phyloP scores from a whole-genome alignment of 1,140 invertebrate species.

The Drosophila guanche region DNA sequence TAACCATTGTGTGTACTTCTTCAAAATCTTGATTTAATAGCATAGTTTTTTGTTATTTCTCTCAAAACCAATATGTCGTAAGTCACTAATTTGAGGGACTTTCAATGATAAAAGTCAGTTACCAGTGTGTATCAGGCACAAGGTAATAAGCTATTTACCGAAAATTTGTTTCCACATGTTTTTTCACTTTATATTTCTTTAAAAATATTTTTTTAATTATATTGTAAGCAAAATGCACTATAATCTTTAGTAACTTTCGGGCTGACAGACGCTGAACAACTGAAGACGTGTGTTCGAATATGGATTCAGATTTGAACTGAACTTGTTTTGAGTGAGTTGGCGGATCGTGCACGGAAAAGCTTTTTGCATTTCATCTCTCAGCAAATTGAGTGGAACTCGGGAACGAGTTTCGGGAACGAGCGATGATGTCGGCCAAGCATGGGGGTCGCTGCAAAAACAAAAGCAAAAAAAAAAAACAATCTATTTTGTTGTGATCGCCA shows the following conservation, averaged over 20 bases:
- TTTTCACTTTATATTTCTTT: neutral
- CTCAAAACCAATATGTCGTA: no score
- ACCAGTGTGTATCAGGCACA: no score
- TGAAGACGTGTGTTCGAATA: slow-evolving; percentile 53
- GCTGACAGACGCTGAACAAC: slow-evolving; percentile 55
- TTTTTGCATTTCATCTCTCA: slow-evolving; percentile 26
- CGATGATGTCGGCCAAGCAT: slow-evolving; percentile 18
- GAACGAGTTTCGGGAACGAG: slow-evolving; percentile 47
- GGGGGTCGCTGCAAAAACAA: slow-evolving; percentile 26
- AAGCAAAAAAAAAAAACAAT: slow-evolving; percentile 12
- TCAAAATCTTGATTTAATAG: no score
- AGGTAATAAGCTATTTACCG: slow-evolving; percentile 47
- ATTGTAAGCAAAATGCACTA: neutral
- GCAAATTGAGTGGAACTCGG: slow-evolving; percentile 58
- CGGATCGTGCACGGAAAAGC: slow-evolving; percentile 20
- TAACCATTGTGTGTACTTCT: no score
- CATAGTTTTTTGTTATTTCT: no score
- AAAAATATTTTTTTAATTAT: neutral
- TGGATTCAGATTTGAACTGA: neutral
- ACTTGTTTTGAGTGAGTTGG: slow-evolving; percentile 20
- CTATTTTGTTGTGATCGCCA: slow-evolving; percentile 75
- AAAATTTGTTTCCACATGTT: slow-evolving; percentile 68
- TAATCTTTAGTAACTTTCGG: slow-evolving; percentile 21
- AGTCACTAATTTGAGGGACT: no score
- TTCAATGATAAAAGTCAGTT: no score